These are phyloP conservation scores for Calonectris borealis DNA, from an alignment of 2,113 vertebrate species.

Conservation along the genomic window DNA sequence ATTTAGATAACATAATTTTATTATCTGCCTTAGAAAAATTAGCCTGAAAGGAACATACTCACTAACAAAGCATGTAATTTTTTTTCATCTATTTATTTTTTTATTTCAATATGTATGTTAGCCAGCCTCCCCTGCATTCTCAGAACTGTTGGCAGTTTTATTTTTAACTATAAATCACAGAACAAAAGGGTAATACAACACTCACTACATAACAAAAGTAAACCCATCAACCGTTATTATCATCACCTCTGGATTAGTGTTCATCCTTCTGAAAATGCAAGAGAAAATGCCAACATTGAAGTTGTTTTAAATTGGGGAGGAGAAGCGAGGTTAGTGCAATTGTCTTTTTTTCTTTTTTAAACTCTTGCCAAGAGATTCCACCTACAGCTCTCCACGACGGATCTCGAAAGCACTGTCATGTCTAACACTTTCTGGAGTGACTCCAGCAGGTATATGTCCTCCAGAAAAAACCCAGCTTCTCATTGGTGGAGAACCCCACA, in stretches of 20 bases:
- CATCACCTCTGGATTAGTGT: not conserved
- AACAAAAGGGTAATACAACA: not conserved
- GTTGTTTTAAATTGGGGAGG: not conserved
- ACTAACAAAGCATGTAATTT: not conserved
- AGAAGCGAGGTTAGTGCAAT: not conserved
- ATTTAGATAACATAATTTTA: not conserved
- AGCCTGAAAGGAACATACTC: not conserved
- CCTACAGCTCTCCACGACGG: not conserved
- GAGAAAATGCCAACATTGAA: not conserved
- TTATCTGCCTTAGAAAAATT: not conserved
- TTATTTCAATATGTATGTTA: not conserved
- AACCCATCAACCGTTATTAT: not conserved
- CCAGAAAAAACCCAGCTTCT: not conserved
- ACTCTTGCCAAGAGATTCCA: not conserved
- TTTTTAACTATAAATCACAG: not conserved
- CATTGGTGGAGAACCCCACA: rapidly evolving
- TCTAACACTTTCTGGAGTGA: not conserved
- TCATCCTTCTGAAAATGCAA: not conserved
- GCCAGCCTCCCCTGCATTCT: not conserved
- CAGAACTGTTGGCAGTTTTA: not conserved
- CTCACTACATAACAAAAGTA: not conserved
- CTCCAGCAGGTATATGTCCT: not conserved
- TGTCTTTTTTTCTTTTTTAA: not conserved
- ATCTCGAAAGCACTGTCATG: not conserved
- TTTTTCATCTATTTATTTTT: not conserved